A percentile compares a stretch with the other conserved stretches of the same genome.
Conservation (phyloP, 2,113 vertebrate genomes). For the Hymenochirus boettgeri region DNA sequence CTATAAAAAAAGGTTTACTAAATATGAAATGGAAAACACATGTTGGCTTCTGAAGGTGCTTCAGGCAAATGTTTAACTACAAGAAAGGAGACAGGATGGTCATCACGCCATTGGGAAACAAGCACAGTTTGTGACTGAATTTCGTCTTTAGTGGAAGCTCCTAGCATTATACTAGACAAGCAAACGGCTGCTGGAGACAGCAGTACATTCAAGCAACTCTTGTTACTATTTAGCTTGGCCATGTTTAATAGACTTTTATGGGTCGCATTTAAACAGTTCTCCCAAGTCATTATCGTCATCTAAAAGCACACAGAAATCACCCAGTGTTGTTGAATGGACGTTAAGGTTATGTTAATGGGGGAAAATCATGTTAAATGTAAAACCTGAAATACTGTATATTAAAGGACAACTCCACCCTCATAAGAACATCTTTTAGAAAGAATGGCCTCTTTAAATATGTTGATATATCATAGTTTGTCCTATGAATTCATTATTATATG, state of each 20-base stretch:
- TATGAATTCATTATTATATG: no score
- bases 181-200: conserved; percentile 43
- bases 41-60: conserved; percentile 2
- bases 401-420: no score
- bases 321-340: neutral
- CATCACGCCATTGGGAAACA: conserved; percentile 36
- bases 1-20: conserved; percentile 19
- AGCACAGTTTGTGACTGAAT: conserved; percentile 52
- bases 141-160: conserved; percentile 47
- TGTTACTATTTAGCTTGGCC: conserved; percentile 35
- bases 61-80: neutral
- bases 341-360: no score
- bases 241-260: conserved; percentile 13
- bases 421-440: no score
- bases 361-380: no score
- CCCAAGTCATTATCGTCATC: conserved; percentile 17
- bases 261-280: conserved; percentile 20
- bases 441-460: no score
- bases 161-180: conserved; percentile 44
- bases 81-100: conserved; percentile 10
- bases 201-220: neutral
- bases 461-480: no score
- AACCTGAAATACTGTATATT: no score
- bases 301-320: conserved; percentile 14
- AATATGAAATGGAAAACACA: conserved; percentile 46